A percentile compares a stretch with the other conserved stretches of the same genome.
phyloP scores from a whole-genome alignment of 92 coral and sea anemone genomes.

The Phenganax marumi region DNA sequence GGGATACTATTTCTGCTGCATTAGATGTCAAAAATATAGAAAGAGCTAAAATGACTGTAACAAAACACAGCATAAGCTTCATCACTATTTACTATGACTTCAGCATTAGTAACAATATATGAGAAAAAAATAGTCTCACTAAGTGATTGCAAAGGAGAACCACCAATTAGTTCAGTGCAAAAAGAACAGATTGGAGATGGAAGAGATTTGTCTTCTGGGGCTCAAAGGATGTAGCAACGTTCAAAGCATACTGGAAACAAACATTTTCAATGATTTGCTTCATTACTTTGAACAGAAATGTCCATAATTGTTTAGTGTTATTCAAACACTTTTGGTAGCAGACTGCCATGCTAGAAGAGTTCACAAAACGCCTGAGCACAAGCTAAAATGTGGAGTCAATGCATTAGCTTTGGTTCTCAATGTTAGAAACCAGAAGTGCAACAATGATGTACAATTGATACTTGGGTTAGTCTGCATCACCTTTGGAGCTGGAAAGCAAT shows the following conservation, averaged over 20 bases:
- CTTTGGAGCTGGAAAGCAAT: constrained; percentile 11
- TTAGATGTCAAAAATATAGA: not conserved
- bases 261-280: not conserved
- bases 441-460: constrained; percentile 10
- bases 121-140: not conserved
- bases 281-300: constrained; percentile 11
- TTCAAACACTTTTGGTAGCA: constrained; percentile 18
- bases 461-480: constrained; percentile 14
- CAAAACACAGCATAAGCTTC: not conserved
- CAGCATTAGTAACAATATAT: constrained; percentile 5
- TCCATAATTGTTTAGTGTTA: constrained; percentile 12
- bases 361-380: constrained; percentile 8
- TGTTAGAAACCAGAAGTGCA: constrained; percentile 9
- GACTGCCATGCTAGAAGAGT: not conserved
- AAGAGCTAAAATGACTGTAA: not conserved
- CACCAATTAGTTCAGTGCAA: not conserved
- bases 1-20: not conserved
- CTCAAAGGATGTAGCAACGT: not conserved
- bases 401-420: constrained; percentile 6
- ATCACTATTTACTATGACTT: not conserved
- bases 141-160: not conserved
- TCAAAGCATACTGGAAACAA: not conserved
- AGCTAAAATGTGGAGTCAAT: constrained; percentile 19
- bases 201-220: not conserved
- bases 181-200: constrained; percentile 26